Base-by-base conservation (phyloP, 2,888 invertebrate genomes). In the Poecilus cupreus region DNA sequence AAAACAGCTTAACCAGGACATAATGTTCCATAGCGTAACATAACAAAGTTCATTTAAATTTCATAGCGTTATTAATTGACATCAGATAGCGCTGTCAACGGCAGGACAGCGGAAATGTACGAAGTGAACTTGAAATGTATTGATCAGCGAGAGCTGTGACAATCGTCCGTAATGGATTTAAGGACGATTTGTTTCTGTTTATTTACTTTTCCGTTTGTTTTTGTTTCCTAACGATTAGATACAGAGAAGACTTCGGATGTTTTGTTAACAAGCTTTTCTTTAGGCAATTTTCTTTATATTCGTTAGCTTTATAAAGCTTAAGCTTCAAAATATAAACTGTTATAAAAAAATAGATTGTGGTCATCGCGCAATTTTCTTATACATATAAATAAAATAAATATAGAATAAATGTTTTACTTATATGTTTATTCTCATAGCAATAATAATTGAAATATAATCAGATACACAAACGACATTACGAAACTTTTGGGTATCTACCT, bases 11-110 rank as follows among this genome's bases (percentile, higher is more conserved):
- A 24, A 22, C 32, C 13, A 11, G 4, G 11, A 13, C 13, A 26
- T 24, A 26, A 60, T 13, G 54, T 22, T n/a, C n/a, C n/a, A n/a
- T 22, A 22, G 54, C 22, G 43, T 43, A 43, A 11, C 43, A 54
- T 18, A 22, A 54, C 54, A 54, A 10, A 6, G 22, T 24, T 5
- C 72, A 43, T 43, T 13, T 13, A 68, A 39, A 68, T 68, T 68
- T 68, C 68, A 46, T 43, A 22, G 72, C 46, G 43, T 72, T 72
- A 72, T 72, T 72, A 72, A 72, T 72, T 72, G 72, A 72, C 46
- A 46, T 72, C 43, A 46, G 72, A 72, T 72, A 72, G 13, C 68
- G 0, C 39, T 72, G 72, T 72, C 72, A 72, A 11, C 72, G 72
- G n/a, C 60, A 60, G 60, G 13, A 54, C 11, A 11, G 20, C 26